Evolutionary conservation across 1,140 invertebrate species (phyloP), one percentile per base, ranked within the genome.

Genomic region (Magallana ariakensis): DNA sequence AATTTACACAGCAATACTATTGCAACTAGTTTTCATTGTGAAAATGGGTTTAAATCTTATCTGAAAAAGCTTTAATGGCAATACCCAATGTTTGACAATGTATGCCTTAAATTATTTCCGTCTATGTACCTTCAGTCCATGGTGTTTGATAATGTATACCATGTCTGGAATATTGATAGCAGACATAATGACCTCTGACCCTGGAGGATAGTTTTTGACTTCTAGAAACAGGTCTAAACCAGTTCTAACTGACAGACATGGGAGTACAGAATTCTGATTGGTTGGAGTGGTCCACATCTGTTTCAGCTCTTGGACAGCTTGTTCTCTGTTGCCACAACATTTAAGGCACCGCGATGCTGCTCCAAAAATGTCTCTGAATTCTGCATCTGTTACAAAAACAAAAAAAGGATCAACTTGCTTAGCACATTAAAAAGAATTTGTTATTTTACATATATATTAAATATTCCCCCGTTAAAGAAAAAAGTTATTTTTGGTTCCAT

Each of bases 131-230:
- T 92, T 92, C 0, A 95, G 87, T 19, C 90, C 88, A 88, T 95
- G 94, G 80, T 93, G 90, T 80, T 88, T 89, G 6, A 94, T 88
- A 82, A 95, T 92, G n/a, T 85, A 66, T 9, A 92, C 88, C 92
- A 95, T 94, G 86, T 93, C 92, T 10, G 94, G 94, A 89, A 95
- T 95, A 87, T 95, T 95, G 11, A 95, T 92, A 60, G 94, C 94
- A 15, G 94, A 93, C 92, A 95, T 93, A 53, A 95, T 94, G 70
- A 95, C 89, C 87, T 95, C 94, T 83, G 94, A 94, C 46, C 93
- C 94, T 58, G 87, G 83, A 3, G 94, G 94, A 87, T 94, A 95
- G 13, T 92, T 90, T 85, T 91, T 92, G 13, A 92, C 92, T 80
- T 85, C 87, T 13, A 95, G 89, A 85, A 90, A 95, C 15, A 95